Evolutionary conservation across 2,888 invertebrate genomes (phyloP).

Genomic region (Biston betularia): DNA sequence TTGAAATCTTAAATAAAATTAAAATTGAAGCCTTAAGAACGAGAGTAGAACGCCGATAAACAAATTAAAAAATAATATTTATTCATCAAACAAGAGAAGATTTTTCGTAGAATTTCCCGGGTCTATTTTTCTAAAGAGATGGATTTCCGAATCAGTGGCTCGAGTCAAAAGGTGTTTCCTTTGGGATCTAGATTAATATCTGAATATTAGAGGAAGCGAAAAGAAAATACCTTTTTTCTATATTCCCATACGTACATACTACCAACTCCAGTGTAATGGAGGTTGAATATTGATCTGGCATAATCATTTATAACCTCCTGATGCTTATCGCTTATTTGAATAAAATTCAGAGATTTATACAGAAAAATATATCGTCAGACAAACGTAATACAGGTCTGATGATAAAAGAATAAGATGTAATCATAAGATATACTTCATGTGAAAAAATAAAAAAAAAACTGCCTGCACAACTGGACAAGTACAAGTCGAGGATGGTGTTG

Average conservation of each 20-base stretch:
- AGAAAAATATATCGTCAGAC: too few species aligned
- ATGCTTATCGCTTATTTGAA: too few species aligned
- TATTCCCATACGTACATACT: background rate
- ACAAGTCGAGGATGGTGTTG: too few species aligned
- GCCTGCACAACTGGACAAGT: too few species aligned
- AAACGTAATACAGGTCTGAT: too few species aligned
- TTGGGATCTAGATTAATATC: conserved; percentile 26
- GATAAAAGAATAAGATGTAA: too few species aligned
- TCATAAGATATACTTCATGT: too few species aligned
- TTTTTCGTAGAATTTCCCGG: conserved; percentile 1
- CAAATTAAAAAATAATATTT: conserved; percentile 2
- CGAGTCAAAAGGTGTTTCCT: conserved; percentile 25
- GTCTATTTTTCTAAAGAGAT: conserved; percentile 16
- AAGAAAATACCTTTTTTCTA: background rate
- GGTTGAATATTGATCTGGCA: background rate
- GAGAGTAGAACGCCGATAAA: background rate
- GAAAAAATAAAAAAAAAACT: too few species aligned
- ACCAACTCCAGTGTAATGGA: background rate
- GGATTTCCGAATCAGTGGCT: conserved; percentile 17
- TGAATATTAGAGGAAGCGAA: conserved; percentile 3
- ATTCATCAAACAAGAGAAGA: background rate
- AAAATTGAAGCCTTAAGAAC: background rate
- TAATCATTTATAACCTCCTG: background rate
- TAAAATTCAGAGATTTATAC: too few species aligned
- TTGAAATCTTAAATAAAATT: background rate